Base-by-base conservation (phyloP, 2,113 vertebrate genomes). In the Xenopus laevis region DNA sequence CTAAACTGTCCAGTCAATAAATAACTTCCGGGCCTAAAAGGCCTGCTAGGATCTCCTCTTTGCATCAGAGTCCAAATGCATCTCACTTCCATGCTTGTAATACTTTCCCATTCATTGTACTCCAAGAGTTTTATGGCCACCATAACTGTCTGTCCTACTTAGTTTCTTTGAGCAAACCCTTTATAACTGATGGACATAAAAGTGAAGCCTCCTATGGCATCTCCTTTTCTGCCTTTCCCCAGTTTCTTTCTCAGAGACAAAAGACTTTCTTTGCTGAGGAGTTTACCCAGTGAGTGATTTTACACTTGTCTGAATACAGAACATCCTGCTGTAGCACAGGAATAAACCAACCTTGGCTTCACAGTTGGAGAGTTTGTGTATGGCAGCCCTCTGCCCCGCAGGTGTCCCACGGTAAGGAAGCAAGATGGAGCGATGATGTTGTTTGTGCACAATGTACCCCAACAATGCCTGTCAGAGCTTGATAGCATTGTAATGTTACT, bases 81-180 rank as follows among this genome's bases (percentile, higher is more conserved):
- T 50, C 20, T 13, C n/a, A 13, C 53, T 33, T 44, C 53, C 61
- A 21, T 4, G 17, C 17, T 64, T 17, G 59, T 63, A 18, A 50
- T 46, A 33, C 65, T 67, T 52, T 67, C 13, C 27, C 33, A 67
- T 47, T 50, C 20, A 76, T 76, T 76, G 73, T 68, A 33, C 10
- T 52, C 45, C 46, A n/a, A 23, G 30, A 60, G 13, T 16, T 76
- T 69, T 76, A 55, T 76, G 59, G 66, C 33, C 2, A 15, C 65
- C 17, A 60, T 53, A 55, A 63, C 62, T 46, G 1, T 23, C 61
- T 6, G n/a, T 58, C 52, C 46, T 0, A 20, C 27, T 63, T 57
- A 27, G 23, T 27, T 27, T 27, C 23, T 27, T 27, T 27, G 23
- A 7, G 17, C 17, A 20, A 75, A 60, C 60, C 40, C 55, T 62